Base-by-base conservation (phyloP, 1,140 invertebrate species). In the Catajapyx aquilonaris region DNA sequence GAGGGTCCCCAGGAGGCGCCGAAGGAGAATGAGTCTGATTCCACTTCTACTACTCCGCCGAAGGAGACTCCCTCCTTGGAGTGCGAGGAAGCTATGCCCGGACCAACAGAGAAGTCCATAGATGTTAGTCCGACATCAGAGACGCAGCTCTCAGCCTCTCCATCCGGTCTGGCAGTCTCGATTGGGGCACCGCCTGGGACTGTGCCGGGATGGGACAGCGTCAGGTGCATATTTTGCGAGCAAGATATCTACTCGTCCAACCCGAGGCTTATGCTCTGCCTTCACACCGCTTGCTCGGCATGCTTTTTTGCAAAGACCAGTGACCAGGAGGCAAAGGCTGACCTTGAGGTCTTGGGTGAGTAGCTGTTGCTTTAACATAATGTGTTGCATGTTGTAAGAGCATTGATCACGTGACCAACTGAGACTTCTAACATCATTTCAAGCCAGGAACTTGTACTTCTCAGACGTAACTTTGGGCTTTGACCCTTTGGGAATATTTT, bases 231-330 rank as follows among this genome's bases (percentile, higher is more conserved):
- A 16, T 74, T 75, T 50, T 81, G 77, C 52, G 60, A 62, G n/a
- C 66, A 71, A 49, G 52, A 58, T 18, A 61, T 78, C 23, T 57
- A 61, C 11, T 49, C 62, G 18, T 63, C 56, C 48, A 60, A 66
- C 28, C 78, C 81, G 1, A 84, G 81, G 56, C 61, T 87, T 19
- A 58, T 88, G 38, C 79, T 83, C 52, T 88, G 84, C 54, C 64
- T 88, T 36, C 84, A 88, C 55, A 77, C 81, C 21, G 71, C 75
- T 31, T 88, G 84, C 53, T 63, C 69, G 20, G 60, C 66, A 38
- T 88, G 84, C 59, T 57, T 85, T 39, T 69, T 63, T 42, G 64
- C 66, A 32, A 79, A 79, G 54, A 56, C 80, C n/a, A 63, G 56
- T 23, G 68, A 74, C 35, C 49, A 61, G 39, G 64, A 62, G 46